Conservation (phyloP, 2,888 invertebrate species). For the Platynereis dumerilii region DNA sequence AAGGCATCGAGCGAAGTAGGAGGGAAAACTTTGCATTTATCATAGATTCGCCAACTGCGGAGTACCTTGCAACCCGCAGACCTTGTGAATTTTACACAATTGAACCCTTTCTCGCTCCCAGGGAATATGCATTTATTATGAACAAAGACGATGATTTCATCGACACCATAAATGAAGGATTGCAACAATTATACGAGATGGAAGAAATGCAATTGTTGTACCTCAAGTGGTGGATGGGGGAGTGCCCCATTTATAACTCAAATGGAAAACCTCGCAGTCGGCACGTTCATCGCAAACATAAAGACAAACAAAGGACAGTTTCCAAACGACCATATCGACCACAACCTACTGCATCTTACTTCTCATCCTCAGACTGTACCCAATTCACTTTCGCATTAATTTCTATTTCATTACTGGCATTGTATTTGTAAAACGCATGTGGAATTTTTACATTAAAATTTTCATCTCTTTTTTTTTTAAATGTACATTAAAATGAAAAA, state of each 20-base stretch:
- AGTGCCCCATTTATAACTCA: constrained; percentile 23
- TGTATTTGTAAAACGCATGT: too few species aligned
- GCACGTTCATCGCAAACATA: too few species aligned
- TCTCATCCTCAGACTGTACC: too few species aligned
- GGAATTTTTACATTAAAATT: too few species aligned
- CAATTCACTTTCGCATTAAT: too few species aligned
- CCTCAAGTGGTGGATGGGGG: constrained; percentile 38
- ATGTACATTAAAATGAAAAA: too few species aligned
- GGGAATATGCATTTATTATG: constrained; percentile 37
- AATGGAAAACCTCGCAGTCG: too few species aligned
- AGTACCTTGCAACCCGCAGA: constrained; percentile 31
- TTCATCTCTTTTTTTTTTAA: too few species aligned
- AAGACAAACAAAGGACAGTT: too few species aligned
- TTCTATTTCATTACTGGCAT: too few species aligned
- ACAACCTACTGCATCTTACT: too few species aligned
- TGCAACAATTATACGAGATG: constrained; percentile 24
- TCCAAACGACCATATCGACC: too few species aligned
- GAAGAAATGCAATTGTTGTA: constrained; percentile 34
- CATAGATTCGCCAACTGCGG: constrained; percentile 37
- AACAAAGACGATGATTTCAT: constrained; percentile 26
- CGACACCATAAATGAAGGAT: constrained; percentile 26
- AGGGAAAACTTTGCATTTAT: constrained; percentile 37
- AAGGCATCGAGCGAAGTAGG: constrained; percentile 36
- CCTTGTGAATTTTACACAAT: constrained; percentile 41
- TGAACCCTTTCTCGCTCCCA: constrained; percentile 36